Percentiles rank a stretch among this genome's conserved stretches.
These are phyloP conservation scores for Tupiocoris notatus DNA, from an alignment of 2,888 invertebrate genomes.

Conservation along the genomic window DNA sequence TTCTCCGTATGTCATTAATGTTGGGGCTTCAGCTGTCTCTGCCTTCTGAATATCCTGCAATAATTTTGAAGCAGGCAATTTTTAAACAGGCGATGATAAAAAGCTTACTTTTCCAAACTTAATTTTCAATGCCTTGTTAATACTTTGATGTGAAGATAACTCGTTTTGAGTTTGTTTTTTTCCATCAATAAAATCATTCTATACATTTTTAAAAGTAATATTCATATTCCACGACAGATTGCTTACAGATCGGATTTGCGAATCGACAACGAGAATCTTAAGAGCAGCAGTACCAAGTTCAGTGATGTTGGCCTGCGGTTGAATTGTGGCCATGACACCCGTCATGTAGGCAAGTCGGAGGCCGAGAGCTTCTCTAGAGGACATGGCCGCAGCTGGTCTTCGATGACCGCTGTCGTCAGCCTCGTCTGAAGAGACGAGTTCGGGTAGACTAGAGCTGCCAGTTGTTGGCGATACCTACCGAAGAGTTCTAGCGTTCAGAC, in stretches of 20 bases:
- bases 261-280: slow-evolving; percentile 49
- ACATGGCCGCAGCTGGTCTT: slow-evolving; percentile 22
- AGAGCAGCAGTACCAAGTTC: slow-evolving; percentile 46
- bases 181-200: too few relatives aligned
- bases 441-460: slow-evolving; percentile 47
- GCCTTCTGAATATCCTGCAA: slow-evolving; percentile 45
- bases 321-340: slow-evolving; percentile 47
- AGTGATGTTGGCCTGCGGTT: slow-evolving; percentile 42
- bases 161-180: too few relatives aligned
- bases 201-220: too few relatives aligned
- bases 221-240: too few relatives aligned
- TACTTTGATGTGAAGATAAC: too few relatives aligned
- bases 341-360: slow-evolving; percentile 49
- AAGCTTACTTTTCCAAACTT: too few relatives aligned
- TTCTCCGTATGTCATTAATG: slow-evolving; percentile 47
- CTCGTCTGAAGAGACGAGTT: slow-evolving; percentile 43
- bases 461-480: slow-evolving; percentile 47
- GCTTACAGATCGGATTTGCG: slow-evolving; percentile 49
- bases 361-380: slow-evolving; percentile 39
- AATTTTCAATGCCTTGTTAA: too few relatives aligned
- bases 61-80: too few relatives aligned
- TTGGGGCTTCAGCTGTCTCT: slow-evolving; percentile 28
- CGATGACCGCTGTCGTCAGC: not conserved
- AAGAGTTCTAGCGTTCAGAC: too few relatives aligned
- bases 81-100: too few relatives aligned